Conservation (phyloP, 2,797 vertebrate species). For the Malacoctenus gilli region DNA sequence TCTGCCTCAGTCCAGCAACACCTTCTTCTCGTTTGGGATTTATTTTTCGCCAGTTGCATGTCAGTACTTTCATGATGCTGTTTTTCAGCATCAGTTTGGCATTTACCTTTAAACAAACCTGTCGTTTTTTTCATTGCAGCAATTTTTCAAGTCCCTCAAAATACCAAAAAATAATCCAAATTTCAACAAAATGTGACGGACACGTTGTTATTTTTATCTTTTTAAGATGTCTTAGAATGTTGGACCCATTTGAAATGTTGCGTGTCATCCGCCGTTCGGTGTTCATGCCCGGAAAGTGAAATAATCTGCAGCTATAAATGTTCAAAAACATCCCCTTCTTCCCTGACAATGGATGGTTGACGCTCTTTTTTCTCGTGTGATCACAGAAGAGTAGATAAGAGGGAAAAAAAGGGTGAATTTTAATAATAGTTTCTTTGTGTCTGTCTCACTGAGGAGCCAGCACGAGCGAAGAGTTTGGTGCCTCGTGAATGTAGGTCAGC, state of each 20-base stretch:
- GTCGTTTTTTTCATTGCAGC: too few species aligned
- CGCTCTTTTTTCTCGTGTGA: slow-evolving; percentile 17
- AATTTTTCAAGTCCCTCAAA: too few species aligned
- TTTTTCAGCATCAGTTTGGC: too few species aligned
- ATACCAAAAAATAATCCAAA: too few species aligned
- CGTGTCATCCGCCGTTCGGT: slow-evolving; percentile 8
- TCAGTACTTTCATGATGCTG: too few species aligned
- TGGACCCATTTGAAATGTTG: slow-evolving; percentile 18
- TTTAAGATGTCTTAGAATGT: slow-evolving; percentile 3
- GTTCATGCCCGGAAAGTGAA: slow-evolving; percentile 18
- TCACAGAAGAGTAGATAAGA: slow-evolving; percentile 29
- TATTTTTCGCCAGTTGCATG: too few species aligned
- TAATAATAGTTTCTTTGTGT: slow-evolving; percentile 63
- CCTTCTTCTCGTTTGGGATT: too few species aligned
- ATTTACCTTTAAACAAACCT: too few species aligned
- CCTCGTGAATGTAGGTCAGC: slow-evolving; percentile 69
- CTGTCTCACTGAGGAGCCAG: slow-evolving; percentile 37
- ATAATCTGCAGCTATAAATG: slow-evolving; percentile 38
- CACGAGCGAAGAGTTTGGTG: slow-evolving; percentile 42
- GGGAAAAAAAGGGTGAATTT: slow-evolving; percentile 12
- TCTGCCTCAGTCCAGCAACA: too few species aligned
- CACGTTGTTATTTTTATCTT: too few species aligned
- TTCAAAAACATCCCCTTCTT: slow-evolving; percentile 14
- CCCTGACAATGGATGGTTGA: slow-evolving; percentile 23
- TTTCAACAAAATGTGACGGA: too few species aligned